Evolutionary conservation across 1,140 invertebrate genomes (phyloP), one percentile per base, ranked within the genome.

Genomic region (Meloidogyne hapla): DNA sequence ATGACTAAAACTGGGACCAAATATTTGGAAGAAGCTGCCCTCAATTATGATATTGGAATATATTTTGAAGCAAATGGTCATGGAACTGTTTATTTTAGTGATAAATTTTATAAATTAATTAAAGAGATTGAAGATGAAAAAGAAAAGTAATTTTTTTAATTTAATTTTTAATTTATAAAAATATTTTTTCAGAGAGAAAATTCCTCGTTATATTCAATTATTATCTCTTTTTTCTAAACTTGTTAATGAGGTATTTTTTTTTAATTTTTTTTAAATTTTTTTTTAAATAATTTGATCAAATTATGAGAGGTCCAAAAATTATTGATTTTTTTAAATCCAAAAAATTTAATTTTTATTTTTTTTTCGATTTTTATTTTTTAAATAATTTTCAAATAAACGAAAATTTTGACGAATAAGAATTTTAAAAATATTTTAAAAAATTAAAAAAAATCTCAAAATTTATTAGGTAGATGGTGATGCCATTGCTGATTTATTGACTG

Each of bases 51-150:
- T 86, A 92, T 99, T 84, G 96, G 96, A 4, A 91, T 99, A 18
- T 99, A 99, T 88, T 99, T 99, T 89, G 97, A 99, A 89, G 95
- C 97, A 0, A 99, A 99, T 89, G 97, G 97, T 0, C 97, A 99
- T 89, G 97, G 97, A 12, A 99, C 96, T 1, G 92, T 86, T 42
- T 68, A 87, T 40, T 89, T 90, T 72, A 89, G 88, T 81, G 75
- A 85, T 10, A 75, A 79, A n/a, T 85, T 83, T 79, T 62, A 82
- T 15, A 40, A 77, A 28, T 75, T 23, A 18, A 76, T 82, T 61
- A 45, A 77, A 5, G 38, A 40, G 26, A 33, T 74, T 63, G 61
- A 48, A 15, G 18, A 26, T 26, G 62, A 9, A 42, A 33, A 23
- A 67, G 65, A 23, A 23, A 28, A 64, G 23, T 33, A n/a, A n/a